Evolutionary conservation across 1,140 invertebrate genomes (phyloP).

Genomic region (Plutomurus gul): DNA sequence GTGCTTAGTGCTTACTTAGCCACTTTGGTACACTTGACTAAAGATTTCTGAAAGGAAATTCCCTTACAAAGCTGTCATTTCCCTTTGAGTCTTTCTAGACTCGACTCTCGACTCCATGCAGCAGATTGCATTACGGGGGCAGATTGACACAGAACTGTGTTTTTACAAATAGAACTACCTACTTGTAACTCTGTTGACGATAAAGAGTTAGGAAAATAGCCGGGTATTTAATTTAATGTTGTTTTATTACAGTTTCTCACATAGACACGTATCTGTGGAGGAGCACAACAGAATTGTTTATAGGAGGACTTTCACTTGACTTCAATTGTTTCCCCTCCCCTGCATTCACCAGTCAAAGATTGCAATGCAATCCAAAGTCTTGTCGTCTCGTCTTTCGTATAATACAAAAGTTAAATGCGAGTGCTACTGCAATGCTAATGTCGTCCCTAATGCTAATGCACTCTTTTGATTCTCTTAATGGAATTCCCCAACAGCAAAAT

Average conservation of each 20-base stretch:
- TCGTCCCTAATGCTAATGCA: conserved; percentile 9
- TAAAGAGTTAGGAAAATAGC: too few relatives aligned
- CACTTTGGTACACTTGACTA: not conserved
- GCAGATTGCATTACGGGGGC: too few relatives aligned
- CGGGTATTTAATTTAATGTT: not conserved
- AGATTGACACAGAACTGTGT: too few relatives aligned
- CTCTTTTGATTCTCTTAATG: conserved; percentile 24
- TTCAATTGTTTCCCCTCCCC: not conserved
- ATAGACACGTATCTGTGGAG: not conserved
- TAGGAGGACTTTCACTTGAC: not conserved
- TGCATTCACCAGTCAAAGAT: not conserved
- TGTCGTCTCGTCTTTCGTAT: too few relatives aligned
- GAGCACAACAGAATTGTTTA: not conserved
- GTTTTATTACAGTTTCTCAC: not conserved
- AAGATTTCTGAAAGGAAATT: not conserved
- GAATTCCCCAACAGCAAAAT: not conserved
- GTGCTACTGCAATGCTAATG: conserved; percentile 2
- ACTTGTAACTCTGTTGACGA: too few relatives aligned
- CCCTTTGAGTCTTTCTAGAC: not conserved
- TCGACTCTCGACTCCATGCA: not conserved
- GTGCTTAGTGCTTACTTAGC: not conserved
- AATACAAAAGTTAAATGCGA: not conserved
- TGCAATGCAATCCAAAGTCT: too few relatives aligned
- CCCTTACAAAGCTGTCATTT: not conserved
- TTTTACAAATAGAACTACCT: too few relatives aligned